A percentile compares a stretch with the other conserved stretches of the same genome.
Conservation (phyloP, 2,888 invertebrate genomes). For the Hypena proboscidalis region DNA sequence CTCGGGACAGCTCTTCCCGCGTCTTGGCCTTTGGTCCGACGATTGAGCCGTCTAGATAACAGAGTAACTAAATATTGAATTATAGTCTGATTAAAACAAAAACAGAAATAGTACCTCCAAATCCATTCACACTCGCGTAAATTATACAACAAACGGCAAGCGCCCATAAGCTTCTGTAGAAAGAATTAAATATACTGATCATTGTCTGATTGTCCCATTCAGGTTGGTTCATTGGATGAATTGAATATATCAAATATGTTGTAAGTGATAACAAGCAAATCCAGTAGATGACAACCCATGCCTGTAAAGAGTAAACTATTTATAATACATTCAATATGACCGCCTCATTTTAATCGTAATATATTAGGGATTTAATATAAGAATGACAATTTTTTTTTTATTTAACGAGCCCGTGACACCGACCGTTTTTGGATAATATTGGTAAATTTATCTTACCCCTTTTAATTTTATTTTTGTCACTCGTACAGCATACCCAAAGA, state of each 20-base stretch:
- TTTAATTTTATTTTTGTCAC: conserved; percentile 36
- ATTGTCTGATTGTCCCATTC: conserved; percentile 46
- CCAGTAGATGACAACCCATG: conserved; percentile 30
- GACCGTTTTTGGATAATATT: no score
- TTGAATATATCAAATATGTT: conserved; percentile 34
- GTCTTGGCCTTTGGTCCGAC: no score
- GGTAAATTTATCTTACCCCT: conserved; percentile 39
- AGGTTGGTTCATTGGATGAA: conserved; percentile 39
- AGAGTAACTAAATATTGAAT: no score
- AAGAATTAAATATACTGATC: conserved; percentile 51
- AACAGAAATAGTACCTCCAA: no score
- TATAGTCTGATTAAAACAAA: no score
- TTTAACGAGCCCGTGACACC: no score
- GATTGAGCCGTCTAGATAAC: no score
- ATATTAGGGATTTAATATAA: no score
- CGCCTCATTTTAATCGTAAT: no score
- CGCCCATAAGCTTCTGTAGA: conserved; percentile 66
- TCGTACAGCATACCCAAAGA: conserved; percentile 53
- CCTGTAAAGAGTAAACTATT: neutral
- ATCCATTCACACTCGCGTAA: conserved; percentile 66
- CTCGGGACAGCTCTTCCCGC: no score
- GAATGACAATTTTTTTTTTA: no score
- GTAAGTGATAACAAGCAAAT: conserved; percentile 22
- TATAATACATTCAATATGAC: neutral
- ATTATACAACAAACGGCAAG: conserved; percentile 62